Conservation (phyloP, 2,888 invertebrate genomes). For the Dione vanillae region DNA sequence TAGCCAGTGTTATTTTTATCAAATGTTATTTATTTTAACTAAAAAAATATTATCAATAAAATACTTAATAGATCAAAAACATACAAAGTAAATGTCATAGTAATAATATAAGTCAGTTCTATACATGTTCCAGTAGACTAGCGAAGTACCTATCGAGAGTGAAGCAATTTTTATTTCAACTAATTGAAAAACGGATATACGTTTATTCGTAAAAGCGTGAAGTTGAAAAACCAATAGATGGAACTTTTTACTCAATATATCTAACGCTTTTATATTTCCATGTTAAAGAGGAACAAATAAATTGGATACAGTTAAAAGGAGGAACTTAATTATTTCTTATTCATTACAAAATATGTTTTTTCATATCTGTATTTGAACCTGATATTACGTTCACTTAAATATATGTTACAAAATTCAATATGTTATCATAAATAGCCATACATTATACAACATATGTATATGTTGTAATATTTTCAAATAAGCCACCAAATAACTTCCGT, state of each 20-base stretch:
- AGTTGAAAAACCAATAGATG: slow-evolving; percentile 6
- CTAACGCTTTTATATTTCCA: neutral
- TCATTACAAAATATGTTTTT: too few relatives aligned
- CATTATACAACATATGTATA: neutral
- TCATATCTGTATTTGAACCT: too few relatives aligned
- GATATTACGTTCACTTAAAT: too few relatives aligned
- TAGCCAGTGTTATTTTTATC: too few relatives aligned
- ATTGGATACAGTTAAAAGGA: neutral
- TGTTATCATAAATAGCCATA: too few relatives aligned
- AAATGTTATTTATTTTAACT: too few relatives aligned
- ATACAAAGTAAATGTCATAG: neutral
- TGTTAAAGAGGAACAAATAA: neutral
- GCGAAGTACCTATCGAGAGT: neutral
- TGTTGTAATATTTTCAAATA: neutral
- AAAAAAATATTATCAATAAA: too few relatives aligned
- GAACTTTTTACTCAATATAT: neutral
- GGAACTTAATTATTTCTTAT: too few relatives aligned
- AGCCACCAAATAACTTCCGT: slow-evolving; percentile 6
- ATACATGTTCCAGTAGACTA: neutral
- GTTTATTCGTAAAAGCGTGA: neutral
- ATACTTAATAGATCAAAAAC: neutral
- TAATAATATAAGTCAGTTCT: neutral
- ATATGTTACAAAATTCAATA: too few relatives aligned
- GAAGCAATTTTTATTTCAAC: slow-evolving; percentile 9
- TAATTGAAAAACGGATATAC: slow-evolving; percentile 13